Percentiles rank a stretch among this genome's conserved stretches.
phyloP scores from a whole-genome alignment of 1,140 invertebrate genomes.

The Bombus confusus region DNA sequence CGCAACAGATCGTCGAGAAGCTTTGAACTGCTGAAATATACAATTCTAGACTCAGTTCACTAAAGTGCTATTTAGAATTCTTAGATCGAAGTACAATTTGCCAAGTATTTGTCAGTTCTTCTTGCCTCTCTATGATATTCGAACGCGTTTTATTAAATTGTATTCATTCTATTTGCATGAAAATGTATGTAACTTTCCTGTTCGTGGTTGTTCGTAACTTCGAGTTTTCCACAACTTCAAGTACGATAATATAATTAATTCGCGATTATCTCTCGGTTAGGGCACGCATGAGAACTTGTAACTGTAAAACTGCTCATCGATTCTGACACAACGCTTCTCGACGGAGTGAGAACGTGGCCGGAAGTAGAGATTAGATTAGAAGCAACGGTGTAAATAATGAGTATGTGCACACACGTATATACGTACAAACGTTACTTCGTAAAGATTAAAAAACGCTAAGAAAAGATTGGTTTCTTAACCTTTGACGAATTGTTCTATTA shows the following conservation, averaged over 20 bases:
- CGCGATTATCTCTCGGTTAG: too few relatives aligned
- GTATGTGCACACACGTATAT: background rate
- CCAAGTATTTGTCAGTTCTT: background rate
- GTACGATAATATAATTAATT: background rate
- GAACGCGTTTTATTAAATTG: background rate
- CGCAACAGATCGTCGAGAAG: too few relatives aligned
- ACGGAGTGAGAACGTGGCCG: too few relatives aligned
- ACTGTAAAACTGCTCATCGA: background rate
- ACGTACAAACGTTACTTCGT: background rate
- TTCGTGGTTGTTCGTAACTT: too few relatives aligned
- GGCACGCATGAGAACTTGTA: background rate
- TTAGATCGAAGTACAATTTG: background rate
- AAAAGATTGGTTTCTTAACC: background rate
- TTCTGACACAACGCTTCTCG: background rate
- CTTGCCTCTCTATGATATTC: too few relatives aligned
- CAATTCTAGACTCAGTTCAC: too few relatives aligned
- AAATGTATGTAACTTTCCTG: background rate
- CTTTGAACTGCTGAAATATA: too few relatives aligned
- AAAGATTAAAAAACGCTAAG: background rate
- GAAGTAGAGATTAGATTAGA: conserved; percentile 24
- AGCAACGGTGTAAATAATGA: too few relatives aligned
- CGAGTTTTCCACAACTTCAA: too few relatives aligned
- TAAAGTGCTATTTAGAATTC: too few relatives aligned
- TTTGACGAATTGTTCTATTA: background rate
- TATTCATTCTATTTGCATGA: background rate